Base-by-base conservation (phyloP, 2,888 invertebrate species). In the Stenichneumon culpator region DNA sequence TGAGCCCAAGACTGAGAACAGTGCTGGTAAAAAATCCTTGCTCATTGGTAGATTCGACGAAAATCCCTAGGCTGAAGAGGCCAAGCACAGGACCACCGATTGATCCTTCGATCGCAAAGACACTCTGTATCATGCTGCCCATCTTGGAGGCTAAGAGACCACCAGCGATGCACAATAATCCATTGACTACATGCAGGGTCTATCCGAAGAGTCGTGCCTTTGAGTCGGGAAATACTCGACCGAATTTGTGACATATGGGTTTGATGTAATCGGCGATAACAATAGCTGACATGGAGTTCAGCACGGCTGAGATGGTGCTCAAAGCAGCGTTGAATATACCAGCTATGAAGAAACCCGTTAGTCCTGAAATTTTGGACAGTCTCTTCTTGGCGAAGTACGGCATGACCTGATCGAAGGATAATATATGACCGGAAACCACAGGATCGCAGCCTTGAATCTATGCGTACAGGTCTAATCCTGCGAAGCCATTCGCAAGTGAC, bases 221-320 rank as follows among this genome's bases (percentile, higher is more conserved):
- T 16, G 96, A 94, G 85, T 97, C 97, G 0, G 96, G 96, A 88
- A 98, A 94, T 86, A 96, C 95, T 63, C 96, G 95, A 50, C 96
- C 96, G 83, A 87, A 96, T 79, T 67, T 79, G 79, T 5, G 67
- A 82, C 91, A 94, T 7, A 90, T 3, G 0, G 94, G 94, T 91
- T 96, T 96, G 2, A 98, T 94, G 89, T 98, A 98, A 94, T 99
- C 99, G 91, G 98, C 97, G 36, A 99, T 94, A 0, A 98, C 97
- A 11, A 99, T 97, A 0, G 99, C 98, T 0, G 99, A 97, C 60
- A 99, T 94, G 0, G 98, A 97, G 91, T 98, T 99, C 84, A 99
- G 95, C 32, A 98, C 96, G 0, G 99, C 98, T 0, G 99, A 99
- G 75, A 99, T 97, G 0, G 98, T 98, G 67, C 98, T 98, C 3